These are phyloP conservation scores for Atractosteus spatula DNA, from an alignment of 2,113 vertebrate species.

Conservation along the genomic window DNA sequence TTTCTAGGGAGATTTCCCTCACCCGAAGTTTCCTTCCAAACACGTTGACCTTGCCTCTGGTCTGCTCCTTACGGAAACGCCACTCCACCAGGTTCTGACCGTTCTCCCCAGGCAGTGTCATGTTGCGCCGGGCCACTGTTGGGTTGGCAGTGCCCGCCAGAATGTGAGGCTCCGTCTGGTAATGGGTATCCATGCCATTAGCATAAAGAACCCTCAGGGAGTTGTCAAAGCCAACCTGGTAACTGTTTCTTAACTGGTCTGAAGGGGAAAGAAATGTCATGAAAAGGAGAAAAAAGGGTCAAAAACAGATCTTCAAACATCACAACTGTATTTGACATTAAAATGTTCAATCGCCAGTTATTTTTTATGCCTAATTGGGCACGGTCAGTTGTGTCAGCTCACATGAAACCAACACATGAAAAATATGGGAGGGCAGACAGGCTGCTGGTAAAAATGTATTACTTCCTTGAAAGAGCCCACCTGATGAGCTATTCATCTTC, in stretches of 20 bases:
- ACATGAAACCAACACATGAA: too few species aligned
- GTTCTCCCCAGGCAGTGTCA: slow-evolving; percentile 90
- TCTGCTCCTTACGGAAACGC: slow-evolving; percentile 94
- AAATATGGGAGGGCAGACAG: background rate
- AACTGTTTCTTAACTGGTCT: slow-evolving; percentile 94
- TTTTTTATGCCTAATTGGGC: too few species aligned
- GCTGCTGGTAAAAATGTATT: background rate
- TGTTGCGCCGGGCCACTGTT: slow-evolving; percentile 88
- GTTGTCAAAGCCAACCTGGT: slow-evolving; percentile 89
- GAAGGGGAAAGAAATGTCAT: slow-evolving; percentile 28
- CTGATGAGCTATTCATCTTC: background rate
- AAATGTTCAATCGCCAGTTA: too few species aligned
- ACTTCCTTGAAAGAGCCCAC: background rate
- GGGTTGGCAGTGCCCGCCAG: slow-evolving; percentile 91
- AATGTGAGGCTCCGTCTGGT: slow-evolving; percentile 92
- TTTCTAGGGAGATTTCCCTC: slow-evolving; percentile 11
- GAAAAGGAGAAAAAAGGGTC: background rate
- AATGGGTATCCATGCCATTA: slow-evolving; percentile 92
- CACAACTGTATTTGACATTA: too few species aligned
- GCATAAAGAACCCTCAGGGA: slow-evolving; percentile 89
- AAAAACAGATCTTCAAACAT: background rate
- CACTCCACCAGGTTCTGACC: slow-evolving; percentile 96
- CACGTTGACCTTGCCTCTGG: slow-evolving; percentile 90
- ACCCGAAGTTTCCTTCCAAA: slow-evolving; percentile 96
- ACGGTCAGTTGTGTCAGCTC: too few species aligned